Evolutionary conservation across 2,888 invertebrate species (phyloP), one percentile per base, ranked within the genome.

Genomic region (Ormyrus nitidulus): DNA sequence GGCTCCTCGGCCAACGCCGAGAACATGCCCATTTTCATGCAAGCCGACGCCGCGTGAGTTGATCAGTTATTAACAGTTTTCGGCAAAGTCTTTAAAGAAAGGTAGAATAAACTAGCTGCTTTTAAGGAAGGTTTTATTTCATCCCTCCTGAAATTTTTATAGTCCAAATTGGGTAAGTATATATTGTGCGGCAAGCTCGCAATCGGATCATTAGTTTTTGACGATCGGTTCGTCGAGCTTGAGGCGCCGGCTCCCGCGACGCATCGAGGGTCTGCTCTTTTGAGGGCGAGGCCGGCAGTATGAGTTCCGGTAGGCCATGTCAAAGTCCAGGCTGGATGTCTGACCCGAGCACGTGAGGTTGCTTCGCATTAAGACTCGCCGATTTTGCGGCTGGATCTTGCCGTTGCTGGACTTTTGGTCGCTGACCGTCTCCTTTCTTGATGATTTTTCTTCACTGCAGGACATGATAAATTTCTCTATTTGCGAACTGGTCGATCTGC

Each of bases 21-120:
- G 84, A 99, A 99, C 91, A 95, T 96, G 90, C 95, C 95, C 74
- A 94, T 98, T 86, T 99, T 99, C 88, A 94, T 98, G 92, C 98
- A 98, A 91, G 98, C 98, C 1, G 98, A 99, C 90, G 95, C 95
- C 6, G 95, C 95, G 95, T 95, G 90, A 86, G 85, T 86, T 34
- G 34, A 34, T 34, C 34, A 34, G 34, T 34, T 3, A 34, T 4
- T 34, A 34, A 34, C 4, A 1, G 34, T 34, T 34, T 34, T 34
- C 34, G 34, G 34, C 34, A 34, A 34, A 4, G 34, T 34, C 34
- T 34, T 34, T 34, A 34, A 34, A 34, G 34, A 34, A 34, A 34
- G 34, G 34, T 34, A 34, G 34, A 34, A 3, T 34, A 34, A 34
- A 34, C 34, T 34, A 34, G 34, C 34, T 34, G 34, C 34, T 34